Evolutionary conservation across 2,888 invertebrate genomes (phyloP), one percentile per base, ranked within the genome.

Genomic region (Vesta saturnalis): DNA sequence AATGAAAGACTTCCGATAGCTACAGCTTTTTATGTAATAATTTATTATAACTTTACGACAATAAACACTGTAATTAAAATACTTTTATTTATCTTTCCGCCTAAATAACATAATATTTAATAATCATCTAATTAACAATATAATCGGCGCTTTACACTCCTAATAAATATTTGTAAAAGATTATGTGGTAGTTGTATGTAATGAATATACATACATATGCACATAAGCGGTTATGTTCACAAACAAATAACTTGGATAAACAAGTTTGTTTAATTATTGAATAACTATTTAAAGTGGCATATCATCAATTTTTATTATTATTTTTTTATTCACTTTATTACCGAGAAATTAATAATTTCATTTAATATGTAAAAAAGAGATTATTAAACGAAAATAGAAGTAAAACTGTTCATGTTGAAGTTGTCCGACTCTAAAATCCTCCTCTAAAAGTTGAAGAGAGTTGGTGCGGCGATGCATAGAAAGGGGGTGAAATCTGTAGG

Each of bases 401-500:
- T 52, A 52, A 52, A 52, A 52, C 19, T 57, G 62, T 63, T 60
- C 65, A 62, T 66, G 62, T 63, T 49, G 55, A 60, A 69, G 59
- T 61, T 66, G 70, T 67, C 60, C 49, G 56, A 49, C 64, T 58
- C 35, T 63, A 57, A 70, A 70, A 70, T 70, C 67, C 67, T 65
- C 19, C 61, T 52, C 64, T 67, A 64, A 64, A 70, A 69, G 70
- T 70, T 66, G 71, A 60, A 64, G 69, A 71, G 73, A 73, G 73
- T 71, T 70, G 67, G 70, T 65, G 70, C 67, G 73, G 73, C 60
- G 73, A 73, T 73, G 73, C 73, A 73, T 71, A 67, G 71, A 73
- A 73, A 73, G 72, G 74, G 74, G 68, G 70, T 67, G 72, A 80
- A 81, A 82, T 81, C 82, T 80, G 81, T 74, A 77, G 80, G 80